Evolutionary conservation across 1,140 invertebrate genomes (phyloP).

Genomic region (Rhopalosiphum maidis): DNA sequence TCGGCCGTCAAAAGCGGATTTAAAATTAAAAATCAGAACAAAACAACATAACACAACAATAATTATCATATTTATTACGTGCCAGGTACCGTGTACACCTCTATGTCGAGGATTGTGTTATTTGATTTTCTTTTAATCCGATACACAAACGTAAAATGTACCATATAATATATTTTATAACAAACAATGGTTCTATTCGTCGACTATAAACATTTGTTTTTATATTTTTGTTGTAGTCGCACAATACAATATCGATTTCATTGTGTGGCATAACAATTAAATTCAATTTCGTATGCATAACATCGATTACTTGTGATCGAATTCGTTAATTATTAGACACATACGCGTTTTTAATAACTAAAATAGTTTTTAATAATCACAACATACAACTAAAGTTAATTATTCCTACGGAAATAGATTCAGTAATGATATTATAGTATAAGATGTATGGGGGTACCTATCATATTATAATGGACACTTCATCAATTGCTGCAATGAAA

Average conservation of each 20-base stretch:
- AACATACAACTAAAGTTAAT: not conserved
- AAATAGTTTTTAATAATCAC: not conserved
- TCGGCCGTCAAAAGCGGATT: not conserved
- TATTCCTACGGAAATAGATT: not conserved
- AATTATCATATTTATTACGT: not conserved
- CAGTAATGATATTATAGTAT: not conserved
- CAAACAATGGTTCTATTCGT: not conserved
- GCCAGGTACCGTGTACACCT: not conserved
- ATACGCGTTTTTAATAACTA: not conserved
- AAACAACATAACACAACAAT: not conserved
- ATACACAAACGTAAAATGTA: not conserved
- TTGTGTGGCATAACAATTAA: not conserved
- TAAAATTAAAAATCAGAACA: not conserved
- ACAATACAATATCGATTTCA: conserved; percentile 8
- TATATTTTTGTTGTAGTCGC: not conserved
- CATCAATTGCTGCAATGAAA: not conserved
- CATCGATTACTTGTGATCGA: not conserved
- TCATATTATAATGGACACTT: not conserved
- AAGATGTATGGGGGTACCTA: not conserved
- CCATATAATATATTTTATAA: not conserved
- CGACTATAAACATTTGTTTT: conserved; percentile 3
- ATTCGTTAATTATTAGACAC: not conserved
- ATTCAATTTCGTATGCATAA: conserved; percentile 9
- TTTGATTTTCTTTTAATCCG: conserved; percentile 12
- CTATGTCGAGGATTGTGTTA: not conserved